These are phyloP conservation scores for Cotesia typhae DNA, from an alignment of 1,140 invertebrate genomes.

Conservation along the genomic window DNA sequence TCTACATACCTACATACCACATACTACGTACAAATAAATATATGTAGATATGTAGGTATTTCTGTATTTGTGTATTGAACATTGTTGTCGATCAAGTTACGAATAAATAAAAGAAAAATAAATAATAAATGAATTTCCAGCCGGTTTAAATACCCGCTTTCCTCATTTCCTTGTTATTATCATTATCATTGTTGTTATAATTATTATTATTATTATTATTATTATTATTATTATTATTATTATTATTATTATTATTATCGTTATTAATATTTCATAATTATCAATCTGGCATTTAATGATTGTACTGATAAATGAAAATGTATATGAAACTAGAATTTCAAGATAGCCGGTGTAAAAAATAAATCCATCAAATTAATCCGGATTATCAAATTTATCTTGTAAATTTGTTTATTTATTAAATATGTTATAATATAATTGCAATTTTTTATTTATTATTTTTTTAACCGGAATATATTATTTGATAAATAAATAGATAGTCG, in stretches of 20 bases:
- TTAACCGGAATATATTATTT: neutral
- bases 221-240: slow-evolving; percentile 32
- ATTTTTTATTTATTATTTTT: neutral
- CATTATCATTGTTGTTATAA: slow-evolving; percentile 1
- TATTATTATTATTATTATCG: slow-evolving; percentile 41
- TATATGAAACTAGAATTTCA: slow-evolving; percentile 38
- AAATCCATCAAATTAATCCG: neutral
- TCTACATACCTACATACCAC: too few species aligned
- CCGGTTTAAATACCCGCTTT: slow-evolving; percentile 21
- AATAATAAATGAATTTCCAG: neutral
- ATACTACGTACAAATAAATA: too few species aligned
- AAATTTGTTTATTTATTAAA: too few species aligned
- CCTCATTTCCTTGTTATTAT: slow-evolving; percentile 27
- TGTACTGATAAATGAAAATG: too few species aligned
- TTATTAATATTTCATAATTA: slow-evolving; percentile 59
- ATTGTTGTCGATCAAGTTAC: slow-evolving; percentile 48
- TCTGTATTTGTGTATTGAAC: slow-evolving; percentile 35
- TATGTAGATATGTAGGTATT: too few species aligned
- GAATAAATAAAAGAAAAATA: slow-evolving; percentile 8
- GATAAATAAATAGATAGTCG: slow-evolving; percentile 5
- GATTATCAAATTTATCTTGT: too few species aligned
- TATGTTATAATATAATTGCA: too few species aligned
- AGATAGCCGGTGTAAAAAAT: slow-evolving; percentile 37
- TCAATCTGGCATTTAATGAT: slow-evolving; percentile 41
- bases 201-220: slow-evolving; percentile 29